Conservation (phyloP, 2,888 invertebrate species). For the Sussaba pulchella region DNA sequence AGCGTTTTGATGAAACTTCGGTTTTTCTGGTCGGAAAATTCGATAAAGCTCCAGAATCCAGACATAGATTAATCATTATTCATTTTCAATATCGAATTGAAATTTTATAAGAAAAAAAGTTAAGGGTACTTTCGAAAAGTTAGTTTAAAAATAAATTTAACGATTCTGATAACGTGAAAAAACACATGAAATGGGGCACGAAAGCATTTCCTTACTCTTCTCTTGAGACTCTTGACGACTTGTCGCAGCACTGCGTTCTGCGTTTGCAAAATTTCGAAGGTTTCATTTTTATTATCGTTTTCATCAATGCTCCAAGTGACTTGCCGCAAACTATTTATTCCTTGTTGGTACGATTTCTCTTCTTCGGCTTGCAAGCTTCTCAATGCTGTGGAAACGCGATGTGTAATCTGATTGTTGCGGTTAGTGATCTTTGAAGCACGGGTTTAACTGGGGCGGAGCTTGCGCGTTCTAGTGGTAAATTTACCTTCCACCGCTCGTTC, state of each 20-base stretch:
- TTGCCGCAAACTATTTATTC: conserved; percentile 72
- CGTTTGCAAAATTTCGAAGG: conserved; percentile 66
- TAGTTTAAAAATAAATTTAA: too few species aligned
- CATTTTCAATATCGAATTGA: background rate
- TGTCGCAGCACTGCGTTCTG: conserved; percentile 75
- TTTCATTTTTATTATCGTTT: conserved; percentile 46
- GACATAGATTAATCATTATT: background rate
- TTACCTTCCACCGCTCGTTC: conserved; percentile 72
- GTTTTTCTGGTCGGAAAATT: background rate
- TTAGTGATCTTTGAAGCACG: conserved; percentile 13
- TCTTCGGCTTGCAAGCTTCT: conserved; percentile 70
- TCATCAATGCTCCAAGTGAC: conserved; percentile 71
- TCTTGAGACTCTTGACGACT: conserved; percentile 73
- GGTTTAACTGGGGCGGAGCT: conserved; percentile 14
- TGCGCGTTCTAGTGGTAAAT: conserved; percentile 24
- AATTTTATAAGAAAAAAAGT: background rate
- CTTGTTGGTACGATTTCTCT: conserved; percentile 67
- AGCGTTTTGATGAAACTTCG: background rate
- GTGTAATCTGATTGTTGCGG: conserved; percentile 18
- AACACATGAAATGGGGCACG: background rate
- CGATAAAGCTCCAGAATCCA: background rate
- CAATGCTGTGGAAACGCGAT: conserved; percentile 68
- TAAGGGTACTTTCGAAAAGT: too few species aligned
- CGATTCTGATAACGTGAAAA: too few species aligned
- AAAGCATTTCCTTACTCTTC: conserved; percentile 62